A percentile compares a stretch with the other conserved stretches of the same genome.
Evolutionary conservation across 2,113 vertebrate genomes (phyloP).

Genomic region (Morone saxatilis): DNA sequence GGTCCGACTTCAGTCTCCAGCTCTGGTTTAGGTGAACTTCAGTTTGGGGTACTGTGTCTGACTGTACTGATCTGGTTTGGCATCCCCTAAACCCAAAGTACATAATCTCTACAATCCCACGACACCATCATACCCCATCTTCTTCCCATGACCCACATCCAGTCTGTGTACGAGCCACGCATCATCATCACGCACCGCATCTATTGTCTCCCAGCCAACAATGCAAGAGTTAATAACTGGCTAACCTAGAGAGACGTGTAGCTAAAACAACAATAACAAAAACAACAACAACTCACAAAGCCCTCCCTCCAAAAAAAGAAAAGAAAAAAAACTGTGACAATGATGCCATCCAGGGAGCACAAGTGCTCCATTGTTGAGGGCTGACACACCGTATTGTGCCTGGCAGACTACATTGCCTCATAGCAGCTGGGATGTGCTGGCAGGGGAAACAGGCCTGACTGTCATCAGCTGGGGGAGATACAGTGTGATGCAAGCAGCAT

Average conservation of each 20-base stretch:
- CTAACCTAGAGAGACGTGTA: slow-evolving; percentile 54
- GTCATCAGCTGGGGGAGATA: slow-evolving; percentile 78
- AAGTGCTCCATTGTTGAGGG: slow-evolving; percentile 79
- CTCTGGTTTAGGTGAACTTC: not conserved
- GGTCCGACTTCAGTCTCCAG: not conserved
- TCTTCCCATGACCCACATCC: slow-evolving; percentile 78
- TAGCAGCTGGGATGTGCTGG: slow-evolving; percentile 82
- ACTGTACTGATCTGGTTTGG: slow-evolving; percentile 25
- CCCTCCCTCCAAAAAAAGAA: slow-evolving; percentile 55
- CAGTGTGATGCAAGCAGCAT: slow-evolving; percentile 79
- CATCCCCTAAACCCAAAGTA: not conserved
- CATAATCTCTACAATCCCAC: slow-evolving; percentile 6
- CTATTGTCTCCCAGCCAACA: slow-evolving; percentile 68
- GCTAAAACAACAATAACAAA: slow-evolving; percentile 72
- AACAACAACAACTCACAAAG: slow-evolving; percentile 66
- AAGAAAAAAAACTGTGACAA: slow-evolving; percentile 64
- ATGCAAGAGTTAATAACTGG: slow-evolving; percentile 61
- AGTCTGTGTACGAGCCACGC: slow-evolving; percentile 32
- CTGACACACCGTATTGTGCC: slow-evolving; percentile 82
- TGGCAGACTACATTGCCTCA: slow-evolving; percentile 83
- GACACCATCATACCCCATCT: not conserved
- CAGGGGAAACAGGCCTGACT: slow-evolving; percentile 79
- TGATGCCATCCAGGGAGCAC: slow-evolving; percentile 82
- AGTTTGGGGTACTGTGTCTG: not conserved
- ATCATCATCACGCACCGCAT: slow-evolving; percentile 30